Evolutionary conservation across 2,797 vertebrate genomes (phyloP).

Genomic region (Anabas testudineus): DNA sequence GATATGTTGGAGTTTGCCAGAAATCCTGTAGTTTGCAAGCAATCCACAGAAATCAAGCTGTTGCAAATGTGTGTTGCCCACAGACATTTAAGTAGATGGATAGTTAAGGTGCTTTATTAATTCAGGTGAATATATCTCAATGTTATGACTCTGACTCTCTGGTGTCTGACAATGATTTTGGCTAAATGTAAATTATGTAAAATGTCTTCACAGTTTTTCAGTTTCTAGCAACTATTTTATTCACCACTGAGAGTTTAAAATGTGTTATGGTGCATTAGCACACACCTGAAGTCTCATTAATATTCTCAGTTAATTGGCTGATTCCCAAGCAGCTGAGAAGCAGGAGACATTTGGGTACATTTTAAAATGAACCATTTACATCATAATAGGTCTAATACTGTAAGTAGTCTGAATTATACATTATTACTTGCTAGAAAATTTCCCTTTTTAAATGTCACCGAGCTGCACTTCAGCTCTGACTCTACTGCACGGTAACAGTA

Average conservation of each 20-base stretch:
- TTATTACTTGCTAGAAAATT: background rate
- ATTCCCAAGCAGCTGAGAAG: conserved; percentile 35
- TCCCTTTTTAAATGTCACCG: background rate
- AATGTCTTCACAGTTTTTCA: conserved; percentile 12
- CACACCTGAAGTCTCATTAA: conserved; percentile 45
- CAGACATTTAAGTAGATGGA: too few relatives aligned
- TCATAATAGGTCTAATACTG: background rate
- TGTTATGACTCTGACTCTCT: background rate
- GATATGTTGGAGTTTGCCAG: conserved; percentile 3
- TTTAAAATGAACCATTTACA: conserved; percentile 22
- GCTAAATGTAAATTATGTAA: conserved; percentile 16
- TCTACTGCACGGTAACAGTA: conserved; percentile 8
- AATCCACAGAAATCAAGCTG: conserved; percentile 1
- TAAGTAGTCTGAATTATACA: conserved; percentile 6
- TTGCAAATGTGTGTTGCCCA: background rate
- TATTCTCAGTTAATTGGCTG: conserved; percentile 27
- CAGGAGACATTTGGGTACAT: conserved; percentile 18
- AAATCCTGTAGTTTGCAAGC: background rate
- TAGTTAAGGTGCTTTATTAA: too few relatives aligned
- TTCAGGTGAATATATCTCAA: background rate
- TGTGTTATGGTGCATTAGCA: conserved; percentile 45
- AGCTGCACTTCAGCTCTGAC: conserved; percentile 1
- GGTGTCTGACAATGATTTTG: background rate
- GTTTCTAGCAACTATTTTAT: conserved; percentile 28
- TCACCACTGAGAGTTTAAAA: conserved; percentile 36